Evolutionary conservation across 2,888 invertebrate genomes (phyloP).

Genomic region (Cheiracanthium punctorium): DNA sequence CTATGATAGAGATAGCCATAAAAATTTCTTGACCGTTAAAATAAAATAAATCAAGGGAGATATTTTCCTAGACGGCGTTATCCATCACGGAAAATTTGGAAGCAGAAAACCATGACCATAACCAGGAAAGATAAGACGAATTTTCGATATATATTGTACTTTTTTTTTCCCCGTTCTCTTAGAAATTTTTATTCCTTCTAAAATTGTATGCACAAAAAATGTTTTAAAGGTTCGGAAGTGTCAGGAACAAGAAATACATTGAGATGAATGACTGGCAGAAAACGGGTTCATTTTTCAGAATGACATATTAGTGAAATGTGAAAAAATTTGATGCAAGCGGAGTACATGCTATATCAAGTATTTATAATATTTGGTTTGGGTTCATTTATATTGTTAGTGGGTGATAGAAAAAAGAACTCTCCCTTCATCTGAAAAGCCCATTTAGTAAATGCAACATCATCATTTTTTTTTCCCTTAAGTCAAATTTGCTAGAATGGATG

Average conservation of each 20-base stretch:
- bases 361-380: too few relatives aligned
- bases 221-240: background rate
- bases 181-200: background rate
- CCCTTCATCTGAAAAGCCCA: too few relatives aligned
- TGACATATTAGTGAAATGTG: background rate
- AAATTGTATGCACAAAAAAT: background rate
- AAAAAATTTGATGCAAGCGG: background rate
- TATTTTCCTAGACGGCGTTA: background rate
- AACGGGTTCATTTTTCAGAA: background rate
- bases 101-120: constrained; percentile 6
- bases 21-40: constrained; percentile 3
- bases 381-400: background rate
- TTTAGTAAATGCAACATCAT: too few relatives aligned
- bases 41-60: background rate
- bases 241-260: background rate
- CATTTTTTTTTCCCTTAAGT: too few relatives aligned
- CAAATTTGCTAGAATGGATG: too few relatives aligned
- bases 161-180: background rate
- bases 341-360: background rate
- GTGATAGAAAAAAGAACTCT: background rate
- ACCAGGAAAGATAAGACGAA: background rate
- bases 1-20: background rate
- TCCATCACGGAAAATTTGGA: background rate
- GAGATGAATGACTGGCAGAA: background rate
- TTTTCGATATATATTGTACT: background rate